These are phyloP conservation scores for Odocoileus virginianus DNA, from an alignment of 2,113 vertebrate genomes.

Conservation along the genomic window DNA sequence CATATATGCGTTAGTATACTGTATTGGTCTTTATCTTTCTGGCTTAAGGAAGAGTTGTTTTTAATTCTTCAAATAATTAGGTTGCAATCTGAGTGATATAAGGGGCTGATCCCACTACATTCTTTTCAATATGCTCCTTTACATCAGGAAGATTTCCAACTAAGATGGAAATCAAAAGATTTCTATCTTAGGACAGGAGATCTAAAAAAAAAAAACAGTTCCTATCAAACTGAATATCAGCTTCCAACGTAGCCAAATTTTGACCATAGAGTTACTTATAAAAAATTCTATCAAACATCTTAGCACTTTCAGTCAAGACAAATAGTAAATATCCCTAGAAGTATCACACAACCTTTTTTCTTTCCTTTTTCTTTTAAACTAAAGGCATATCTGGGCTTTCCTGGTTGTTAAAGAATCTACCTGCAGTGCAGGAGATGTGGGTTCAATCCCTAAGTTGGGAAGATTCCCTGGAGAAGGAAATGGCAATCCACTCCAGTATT, in stretches of 20 bases:
- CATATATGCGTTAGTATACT: too few relatives aligned
- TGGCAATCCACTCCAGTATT: neutral
- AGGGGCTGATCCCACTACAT: neutral
- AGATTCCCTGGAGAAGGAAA: neutral
- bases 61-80: neutral
- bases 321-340: neutral
- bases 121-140: neutral
- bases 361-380: constrained; percentile 3
- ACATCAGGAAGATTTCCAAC: neutral
- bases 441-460: neutral
- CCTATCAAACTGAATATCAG: neutral
- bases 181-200: neutral
- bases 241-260: neutral
- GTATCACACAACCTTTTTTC: neutral
- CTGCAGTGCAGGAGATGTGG: neutral
- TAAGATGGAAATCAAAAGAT: neutral
- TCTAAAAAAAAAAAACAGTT: neutral
- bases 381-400: neutral
- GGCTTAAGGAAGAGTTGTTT: neutral
- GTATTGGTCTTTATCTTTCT: too few relatives aligned
- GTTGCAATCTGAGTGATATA: neutral
- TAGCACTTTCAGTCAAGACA: neutral
- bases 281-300: neutral
- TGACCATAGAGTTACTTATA: neutral
- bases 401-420: neutral